These are phyloP conservation scores for Gadus macrocephalus DNA, from an alignment of 2,113 vertebrate genomes.

Conservation along the genomic window DNA sequence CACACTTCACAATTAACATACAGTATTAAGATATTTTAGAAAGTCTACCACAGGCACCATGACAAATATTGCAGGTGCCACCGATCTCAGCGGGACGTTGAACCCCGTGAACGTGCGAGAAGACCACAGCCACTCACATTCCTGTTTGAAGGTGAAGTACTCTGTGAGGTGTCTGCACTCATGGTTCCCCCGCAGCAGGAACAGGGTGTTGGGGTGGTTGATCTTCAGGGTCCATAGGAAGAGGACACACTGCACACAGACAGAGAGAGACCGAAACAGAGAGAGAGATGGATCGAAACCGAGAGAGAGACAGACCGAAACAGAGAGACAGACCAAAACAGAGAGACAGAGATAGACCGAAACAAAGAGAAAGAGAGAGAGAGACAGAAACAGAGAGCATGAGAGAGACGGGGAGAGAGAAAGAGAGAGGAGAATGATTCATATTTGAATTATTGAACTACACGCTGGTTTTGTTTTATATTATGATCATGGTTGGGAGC, in stretches of 20 bases:
- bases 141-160: slow-evolving; percentile 99
- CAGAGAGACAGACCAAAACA: neutral
- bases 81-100: too few relatives aligned
- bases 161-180: slow-evolving; percentile 99
- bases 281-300: neutral
- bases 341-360: neutral
- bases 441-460: too few relatives aligned
- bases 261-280: neutral
- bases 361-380: neutral
- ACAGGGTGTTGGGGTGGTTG: slow-evolving; percentile 91
- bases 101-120: too few relatives aligned
- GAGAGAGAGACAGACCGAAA: neutral
- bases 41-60: too few relatives aligned
- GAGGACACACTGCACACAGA: slow-evolving; percentile 84
- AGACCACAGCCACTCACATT: slow-evolving; percentile 80
- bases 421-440: too few relatives aligned
- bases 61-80: too few relatives aligned
- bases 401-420: neutral
- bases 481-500: too few relatives aligned
- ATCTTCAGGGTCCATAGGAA: slow-evolving; percentile 98
- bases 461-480: too few relatives aligned
- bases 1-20: too few relatives aligned
- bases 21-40: too few relatives aligned
- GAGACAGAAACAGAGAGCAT: too few relatives aligned
- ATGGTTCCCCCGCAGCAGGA: slow-evolving; percentile 97